Evolutionary conservation across 2,888 invertebrate species (phyloP), one percentile per base, ranked within the genome.

Genomic region (Drosophila limbata): DNA sequence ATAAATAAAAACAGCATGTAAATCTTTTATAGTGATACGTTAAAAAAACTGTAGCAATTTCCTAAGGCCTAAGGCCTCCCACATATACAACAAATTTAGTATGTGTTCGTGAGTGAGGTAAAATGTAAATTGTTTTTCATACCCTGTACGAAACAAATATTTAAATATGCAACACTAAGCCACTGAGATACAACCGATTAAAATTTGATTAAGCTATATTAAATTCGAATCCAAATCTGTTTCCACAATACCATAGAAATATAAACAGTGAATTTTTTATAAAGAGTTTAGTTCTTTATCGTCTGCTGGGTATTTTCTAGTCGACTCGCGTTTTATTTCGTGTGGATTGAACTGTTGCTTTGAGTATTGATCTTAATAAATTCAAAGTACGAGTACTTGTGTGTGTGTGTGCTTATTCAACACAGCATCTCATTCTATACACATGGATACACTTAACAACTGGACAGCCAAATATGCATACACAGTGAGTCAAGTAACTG

Each of bases 381-480:
- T 86, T 86, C 87, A 84, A 86, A 84, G 80, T 84, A 60, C 73
- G 65, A 73, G 77, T 68, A 61, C 15, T 1, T n/a, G 33, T 5
- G 9, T 50, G 17, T 53, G 4, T 77, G 61, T 63, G 77, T 69
- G 59, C 45, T 40, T 55, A 47, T 70, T 73, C 52, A 68, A 59
- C 62, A 60, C 65, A 81, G 72, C 64, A 67, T 85, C 76, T 68
- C 61, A 69, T 72, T 75, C 60, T 55, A 52, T 42, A 44, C 53
- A 35, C n/a, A 47, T 55, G 50, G 47, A 51, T 56, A 66, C 69
- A 28, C 39, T 50, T 33, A 50, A 19, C 48, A 50, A 19, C 21
- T n/a, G 13, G n/a, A 13, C 19, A 42, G 42, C 5, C 39, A 68
- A 60, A 55, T 63, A 75, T 73, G 47, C 64, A 64, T 60, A 61